These are phyloP conservation scores for Dyspetes luteomarginatus DNA, from an alignment of 2,888 invertebrate genomes.

Conservation along the genomic window DNA sequence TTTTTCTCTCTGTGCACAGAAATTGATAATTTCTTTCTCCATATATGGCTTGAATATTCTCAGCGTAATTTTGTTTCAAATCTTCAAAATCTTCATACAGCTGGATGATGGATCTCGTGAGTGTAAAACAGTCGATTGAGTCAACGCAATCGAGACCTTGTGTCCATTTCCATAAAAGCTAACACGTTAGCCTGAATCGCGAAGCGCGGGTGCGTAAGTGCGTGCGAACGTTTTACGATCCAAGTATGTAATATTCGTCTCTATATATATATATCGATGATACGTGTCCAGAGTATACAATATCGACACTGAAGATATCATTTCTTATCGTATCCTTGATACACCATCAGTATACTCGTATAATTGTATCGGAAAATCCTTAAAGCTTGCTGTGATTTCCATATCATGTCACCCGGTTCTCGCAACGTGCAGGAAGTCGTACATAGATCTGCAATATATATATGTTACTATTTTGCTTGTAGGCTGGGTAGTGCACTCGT, in stretches of 20 bases:
- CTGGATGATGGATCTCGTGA: not conserved
- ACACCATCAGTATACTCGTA: not conserved
- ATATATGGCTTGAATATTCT: too few species aligned
- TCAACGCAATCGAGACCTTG: not conserved
- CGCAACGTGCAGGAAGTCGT: constrained; percentile 23
- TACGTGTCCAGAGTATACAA: too few species aligned
- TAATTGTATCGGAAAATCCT: not conserved
- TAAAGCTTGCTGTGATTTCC: not conserved
- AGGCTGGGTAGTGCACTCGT: constrained; percentile 42
- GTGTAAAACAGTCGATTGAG: too few species aligned
- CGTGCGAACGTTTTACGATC: not conserved
- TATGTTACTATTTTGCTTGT: constrained; percentile 30
- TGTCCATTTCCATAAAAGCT: constrained; percentile 16
- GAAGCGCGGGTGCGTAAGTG: not conserved
- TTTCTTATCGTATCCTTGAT: not conserved
- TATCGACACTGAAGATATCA: too few species aligned
- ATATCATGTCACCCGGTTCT: constrained; percentile 31
- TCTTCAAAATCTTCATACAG: not conserved
- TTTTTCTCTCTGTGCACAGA: too few species aligned
- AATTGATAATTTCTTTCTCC: too few species aligned
- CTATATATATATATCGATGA: not conserved
- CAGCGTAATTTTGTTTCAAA: not conserved
- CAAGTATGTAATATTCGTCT: not conserved
- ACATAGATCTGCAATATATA: constrained; percentile 31
- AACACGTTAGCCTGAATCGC: not conserved